Conservation (phyloP, 2,113 vertebrate species). For the Bufo bufo region DNA sequence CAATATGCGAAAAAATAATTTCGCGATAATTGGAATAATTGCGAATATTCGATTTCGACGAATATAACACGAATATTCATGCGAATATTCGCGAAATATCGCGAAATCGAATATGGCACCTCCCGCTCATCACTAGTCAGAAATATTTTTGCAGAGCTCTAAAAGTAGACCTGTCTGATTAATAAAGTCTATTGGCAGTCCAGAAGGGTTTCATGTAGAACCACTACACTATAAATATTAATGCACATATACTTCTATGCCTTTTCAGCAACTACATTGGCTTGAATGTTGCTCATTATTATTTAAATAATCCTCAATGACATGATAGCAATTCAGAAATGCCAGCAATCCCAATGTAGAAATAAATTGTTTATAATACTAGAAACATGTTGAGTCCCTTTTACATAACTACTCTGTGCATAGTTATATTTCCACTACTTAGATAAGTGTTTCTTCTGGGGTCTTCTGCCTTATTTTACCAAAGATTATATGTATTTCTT, state of each 20-base stretch:
- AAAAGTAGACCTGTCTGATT: too few species aligned
- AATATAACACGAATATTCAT: too few species aligned
- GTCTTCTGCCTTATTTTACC: background rate
- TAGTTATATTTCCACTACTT: background rate
- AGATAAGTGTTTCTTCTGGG: background rate
- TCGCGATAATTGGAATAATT: too few species aligned
- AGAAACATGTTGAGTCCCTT: background rate
- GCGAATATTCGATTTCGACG: too few species aligned
- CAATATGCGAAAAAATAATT: too few species aligned
- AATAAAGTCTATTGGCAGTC: too few species aligned
- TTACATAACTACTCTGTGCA: background rate
- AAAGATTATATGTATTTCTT: background rate
- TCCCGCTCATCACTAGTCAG: too few species aligned
- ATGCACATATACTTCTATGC: background rate
- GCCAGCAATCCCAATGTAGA: background rate
- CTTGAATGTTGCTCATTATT: background rate
- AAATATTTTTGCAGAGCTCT: too few species aligned
- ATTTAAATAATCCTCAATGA: background rate
- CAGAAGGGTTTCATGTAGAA: background rate
- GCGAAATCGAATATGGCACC: too few species aligned
- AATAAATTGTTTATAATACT: too few species aligned
- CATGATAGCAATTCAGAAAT: background rate
- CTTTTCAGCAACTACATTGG: background rate
- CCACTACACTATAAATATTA: background rate
- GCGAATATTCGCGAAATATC: too few species aligned